Base-by-base conservation (phyloP, 2,888 invertebrate species). In the Eristalis arbustorum region DNA sequence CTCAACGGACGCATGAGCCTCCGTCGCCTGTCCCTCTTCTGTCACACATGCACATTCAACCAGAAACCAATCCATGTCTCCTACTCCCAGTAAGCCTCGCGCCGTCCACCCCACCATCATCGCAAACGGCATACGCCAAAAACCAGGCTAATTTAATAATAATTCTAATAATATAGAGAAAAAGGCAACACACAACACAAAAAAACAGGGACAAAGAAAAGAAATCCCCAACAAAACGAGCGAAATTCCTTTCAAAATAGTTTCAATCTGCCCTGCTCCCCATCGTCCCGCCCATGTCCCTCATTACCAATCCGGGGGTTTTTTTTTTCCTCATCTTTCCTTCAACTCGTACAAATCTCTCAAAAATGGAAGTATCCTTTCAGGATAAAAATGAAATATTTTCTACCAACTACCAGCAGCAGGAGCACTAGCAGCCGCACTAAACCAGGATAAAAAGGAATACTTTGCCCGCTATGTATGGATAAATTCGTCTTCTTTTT, bases 341-440 rank as follows among this genome's bases (percentile, higher is more conserved):
- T 80, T 79, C 72, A 83, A 71, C 66, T 67, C 31, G 78, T 82
- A 82, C 78, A 83, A 83, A 87, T 83, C 87, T 87, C 83, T 83
- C 87, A 75, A 83, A 83, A 78, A 83, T 78, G 67, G 87, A 87
- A 83, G 83, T 83, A 87, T 87, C 87, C 83, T 87, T 87, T 87
- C 83, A 87, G 87, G 87, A 87, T 78, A 83, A 83, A 87, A 87
- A 87, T 83, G 87, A 83, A 87, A 87, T 87, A 79, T 87, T 87
- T 87, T 87, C 87, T 75, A 87, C 25, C 25, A 25, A 25, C 87
- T 82, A 78, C 72, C 57, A 67, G 37, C 56, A 66, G 62, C 28
- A 14, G 42, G 14, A 28, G 25, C 57, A 42, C 42, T 22, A 69
- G 67, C 67, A 76, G 42, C 75, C 67, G 67, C 83, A 68, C 78